A percentile compares a stretch with the other conserved stretches of the same genome.
phyloP scores from a whole-genome alignment of 2,888 invertebrate species.

The Tolmerus cingulatus region DNA sequence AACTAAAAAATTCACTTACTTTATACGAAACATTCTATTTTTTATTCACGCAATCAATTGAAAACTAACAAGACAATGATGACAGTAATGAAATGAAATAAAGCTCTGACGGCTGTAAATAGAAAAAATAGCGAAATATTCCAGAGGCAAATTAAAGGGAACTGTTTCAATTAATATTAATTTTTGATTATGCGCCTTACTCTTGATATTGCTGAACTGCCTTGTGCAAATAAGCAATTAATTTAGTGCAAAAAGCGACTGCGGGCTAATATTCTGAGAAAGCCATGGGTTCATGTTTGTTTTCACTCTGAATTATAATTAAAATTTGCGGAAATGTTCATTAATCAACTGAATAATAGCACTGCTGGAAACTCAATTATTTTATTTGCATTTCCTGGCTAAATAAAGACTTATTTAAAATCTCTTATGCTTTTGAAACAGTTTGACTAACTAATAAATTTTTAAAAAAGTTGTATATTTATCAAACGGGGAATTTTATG shows the following conservation, averaged over 20 bases:
- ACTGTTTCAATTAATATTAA: background rate
- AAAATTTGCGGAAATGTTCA: background rate
- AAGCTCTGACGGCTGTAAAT: background rate
- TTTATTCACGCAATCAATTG: background rate
- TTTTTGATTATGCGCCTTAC: background rate
- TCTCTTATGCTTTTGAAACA: background rate
- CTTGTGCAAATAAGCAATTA: background rate
- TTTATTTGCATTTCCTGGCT: background rate
- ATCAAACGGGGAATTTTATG: background rate
- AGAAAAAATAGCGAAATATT: too few relatives aligned
- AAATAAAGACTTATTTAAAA: background rate
- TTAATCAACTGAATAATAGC: background rate
- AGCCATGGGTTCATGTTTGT: background rate
- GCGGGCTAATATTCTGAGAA: background rate
- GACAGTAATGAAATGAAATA: background rate
- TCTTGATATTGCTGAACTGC: background rate
- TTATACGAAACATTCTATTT: background rate
- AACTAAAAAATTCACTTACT: background rate
- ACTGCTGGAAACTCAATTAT: too few relatives aligned
- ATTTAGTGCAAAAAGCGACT: background rate
- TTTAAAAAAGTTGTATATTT: background rate
- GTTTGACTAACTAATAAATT: background rate
- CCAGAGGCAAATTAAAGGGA: background rate
- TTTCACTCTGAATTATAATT: background rate
- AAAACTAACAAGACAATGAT: background rate